phyloP scores from a whole-genome alignment of 2,113 vertebrate species.

The Lepus timidus region DNA sequence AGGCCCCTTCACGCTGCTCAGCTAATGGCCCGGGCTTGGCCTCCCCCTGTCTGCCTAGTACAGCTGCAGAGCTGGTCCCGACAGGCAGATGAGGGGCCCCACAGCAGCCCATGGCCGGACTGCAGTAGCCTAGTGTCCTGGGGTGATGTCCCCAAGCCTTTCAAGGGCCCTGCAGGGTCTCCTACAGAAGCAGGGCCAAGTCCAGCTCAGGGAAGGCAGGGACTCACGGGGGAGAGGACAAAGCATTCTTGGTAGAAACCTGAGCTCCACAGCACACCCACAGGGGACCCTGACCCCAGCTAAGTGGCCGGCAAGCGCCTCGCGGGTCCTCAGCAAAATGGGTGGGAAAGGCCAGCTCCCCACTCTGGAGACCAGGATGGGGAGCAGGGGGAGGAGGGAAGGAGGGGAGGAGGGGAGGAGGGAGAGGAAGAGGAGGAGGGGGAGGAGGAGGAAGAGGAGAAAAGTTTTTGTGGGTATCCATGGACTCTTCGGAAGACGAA shows the following conservation, averaged over 20 bases:
- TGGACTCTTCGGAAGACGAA: not conserved
- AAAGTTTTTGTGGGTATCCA: not conserved
- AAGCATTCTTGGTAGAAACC: not conserved
- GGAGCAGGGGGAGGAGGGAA: not conserved
- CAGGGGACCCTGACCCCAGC: not conserved
- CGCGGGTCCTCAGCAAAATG: not conserved
- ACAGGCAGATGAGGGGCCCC: not conserved
- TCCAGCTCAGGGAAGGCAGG: not conserved
- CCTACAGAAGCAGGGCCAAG: not conserved
- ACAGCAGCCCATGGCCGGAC: slow-evolving; percentile 36
- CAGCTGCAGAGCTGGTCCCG: not conserved
- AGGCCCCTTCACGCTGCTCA: not conserved
- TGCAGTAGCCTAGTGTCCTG: not conserved
- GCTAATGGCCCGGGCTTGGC: not conserved
- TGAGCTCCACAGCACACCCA: not conserved
- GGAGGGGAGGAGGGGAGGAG: no score
- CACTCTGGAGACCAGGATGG: not conserved
- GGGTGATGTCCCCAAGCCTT: not conserved
- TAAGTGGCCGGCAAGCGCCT: not conserved
- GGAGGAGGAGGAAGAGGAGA: not conserved
- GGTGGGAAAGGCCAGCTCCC: not conserved
- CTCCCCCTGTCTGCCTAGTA: not conserved
- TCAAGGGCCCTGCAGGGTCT: not conserved
- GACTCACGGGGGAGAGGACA: not conserved
- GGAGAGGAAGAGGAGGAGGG: not conserved